Base-by-base conservation (phyloP, 2,113 vertebrate species). In the Bubalus kerabau region DNA sequence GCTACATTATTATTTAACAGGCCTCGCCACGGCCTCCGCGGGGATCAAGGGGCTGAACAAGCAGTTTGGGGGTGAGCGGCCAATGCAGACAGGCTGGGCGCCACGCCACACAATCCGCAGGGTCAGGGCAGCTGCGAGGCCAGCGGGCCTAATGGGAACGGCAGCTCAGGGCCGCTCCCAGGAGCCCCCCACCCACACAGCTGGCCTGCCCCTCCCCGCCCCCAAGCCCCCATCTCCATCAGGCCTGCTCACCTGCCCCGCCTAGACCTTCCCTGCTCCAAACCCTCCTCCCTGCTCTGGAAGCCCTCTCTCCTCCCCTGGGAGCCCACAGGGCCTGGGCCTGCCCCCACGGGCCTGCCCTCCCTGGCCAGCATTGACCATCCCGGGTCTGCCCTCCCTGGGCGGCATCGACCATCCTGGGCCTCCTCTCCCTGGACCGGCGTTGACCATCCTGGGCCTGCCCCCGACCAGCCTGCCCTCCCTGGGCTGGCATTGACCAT, bases 1-100 rank as follows among this genome's bases (percentile, higher is more conserved):
- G 95, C 83, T 7, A 7, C 94, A 24, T 97, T 95, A 94, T 95
- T 97, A 90, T 98, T 86, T 95, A 97, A 96, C 96, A 94, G 97
- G 88, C 86, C 96, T 64, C 2, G 4, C 60, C 32, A 48, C 67
- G 10, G 67, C 93, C 82, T 84, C 94, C 71, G 0, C 91, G 28
- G 94, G 90, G 96, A 97, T 56, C 97, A 11, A 97, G 96, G 82
- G 26, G 95, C 78, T 17, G 32, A 91, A 59, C 85, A 11, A 71
- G 81, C 92, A 2, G 85, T 3, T 2, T 89, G 91, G 15, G 86
- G 86, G 91, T 48, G 2, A 43, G 40, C 1, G 1, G 7, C 56
- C 56, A 64, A 74, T 24, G 74, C 57, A 92, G 57, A 78, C 32
- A 7, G 52, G 12, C 54, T 1, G 0, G 67, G 64, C 6, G 76